Evolutionary conservation across 2,888 invertebrate genomes (phyloP).

Genomic region (Ormyrus labotus): DNA sequence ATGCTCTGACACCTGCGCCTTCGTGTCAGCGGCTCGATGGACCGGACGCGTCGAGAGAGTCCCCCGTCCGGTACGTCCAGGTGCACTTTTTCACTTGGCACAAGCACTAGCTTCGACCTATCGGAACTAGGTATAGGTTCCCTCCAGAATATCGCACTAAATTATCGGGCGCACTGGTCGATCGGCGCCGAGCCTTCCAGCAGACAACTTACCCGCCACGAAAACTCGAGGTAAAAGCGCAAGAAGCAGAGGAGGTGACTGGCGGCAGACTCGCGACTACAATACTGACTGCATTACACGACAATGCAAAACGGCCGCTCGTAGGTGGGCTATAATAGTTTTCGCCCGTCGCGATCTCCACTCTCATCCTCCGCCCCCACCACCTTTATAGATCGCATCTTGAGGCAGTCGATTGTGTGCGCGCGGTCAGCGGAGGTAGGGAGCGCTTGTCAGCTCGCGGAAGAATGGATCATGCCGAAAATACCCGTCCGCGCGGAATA

Average conservation of each 20-base stretch:
- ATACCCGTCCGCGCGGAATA: too few relatives aligned
- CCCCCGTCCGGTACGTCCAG: background rate
- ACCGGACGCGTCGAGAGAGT: background rate
- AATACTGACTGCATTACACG: background rate
- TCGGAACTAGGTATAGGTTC: too few relatives aligned
- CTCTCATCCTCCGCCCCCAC: background rate
- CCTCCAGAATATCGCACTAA: too few relatives aligned
- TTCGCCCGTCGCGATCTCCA: background rate
- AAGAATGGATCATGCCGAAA: too few relatives aligned
- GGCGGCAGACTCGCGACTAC: background rate
- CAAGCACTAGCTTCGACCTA: too few relatives aligned
- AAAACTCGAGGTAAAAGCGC: background rate
- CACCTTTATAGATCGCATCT: background rate
- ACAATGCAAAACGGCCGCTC: constrained; percentile 46
- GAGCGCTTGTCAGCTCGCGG: too few relatives aligned
- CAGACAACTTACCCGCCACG: too few relatives aligned
- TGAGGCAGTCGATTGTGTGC: too few relatives aligned
- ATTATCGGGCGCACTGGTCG: too few relatives aligned
- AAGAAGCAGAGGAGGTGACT: background rate
- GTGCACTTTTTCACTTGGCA: too few relatives aligned
- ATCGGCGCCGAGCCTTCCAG: too few relatives aligned
- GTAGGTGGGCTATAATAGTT: constrained; percentile 37
- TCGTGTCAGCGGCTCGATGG: constrained; percentile 32
- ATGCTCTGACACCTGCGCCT: constrained; percentile 30
- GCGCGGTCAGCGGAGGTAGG: too few relatives aligned